Evolutionary conservation across 2,797 vertebrate species (phyloP), one percentile per base, ranked within the genome.

Genomic region (Sebastiscus tertius): DNA sequence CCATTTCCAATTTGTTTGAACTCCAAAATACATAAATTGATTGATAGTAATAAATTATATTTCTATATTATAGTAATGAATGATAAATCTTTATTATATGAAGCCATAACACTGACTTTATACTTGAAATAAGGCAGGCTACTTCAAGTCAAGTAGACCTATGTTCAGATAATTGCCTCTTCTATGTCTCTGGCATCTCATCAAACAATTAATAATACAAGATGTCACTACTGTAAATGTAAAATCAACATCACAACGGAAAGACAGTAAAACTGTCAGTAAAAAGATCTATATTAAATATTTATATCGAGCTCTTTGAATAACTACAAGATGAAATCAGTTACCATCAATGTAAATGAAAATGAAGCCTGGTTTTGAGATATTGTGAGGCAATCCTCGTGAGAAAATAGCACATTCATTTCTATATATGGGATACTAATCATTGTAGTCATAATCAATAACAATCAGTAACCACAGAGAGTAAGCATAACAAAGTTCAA

Each of bases 401-500:
- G 26, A 27, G 8, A 68, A 67, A 77, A 78, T 3, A 5, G 3
- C 16, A n/a, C 29, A 64, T 58, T 56, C 24, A 68, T 20, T 73
- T 33, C 66, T 61, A 60, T 55, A 70, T 13, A 26, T 61, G 24
- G 31, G 6, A 73, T 49, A 61, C 58, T 83, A 56, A 79, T 64
- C 22, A 65, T 8, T 55, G 49, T 12, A 58, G 60, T 79, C n/a
- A 61, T 34, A 75, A 55, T 82, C 69, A 86, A 81, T 79, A 72
- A 58, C 49, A 61, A 65, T 82, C 70, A 79, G 72, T 77, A 73
- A 76, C 61, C 46, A 66, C 56, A 49, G 26, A 65, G 63, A 62
- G 60, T 18, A 20, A 29, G 6, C 10, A 80, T 39, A 58, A 64
- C 36, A 64, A 73, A 61, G 58, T 83, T 83, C 52, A 81, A 79